Conservation (phyloP, 2,888 invertebrate species). For the Phyllotreta striolata region DNA sequence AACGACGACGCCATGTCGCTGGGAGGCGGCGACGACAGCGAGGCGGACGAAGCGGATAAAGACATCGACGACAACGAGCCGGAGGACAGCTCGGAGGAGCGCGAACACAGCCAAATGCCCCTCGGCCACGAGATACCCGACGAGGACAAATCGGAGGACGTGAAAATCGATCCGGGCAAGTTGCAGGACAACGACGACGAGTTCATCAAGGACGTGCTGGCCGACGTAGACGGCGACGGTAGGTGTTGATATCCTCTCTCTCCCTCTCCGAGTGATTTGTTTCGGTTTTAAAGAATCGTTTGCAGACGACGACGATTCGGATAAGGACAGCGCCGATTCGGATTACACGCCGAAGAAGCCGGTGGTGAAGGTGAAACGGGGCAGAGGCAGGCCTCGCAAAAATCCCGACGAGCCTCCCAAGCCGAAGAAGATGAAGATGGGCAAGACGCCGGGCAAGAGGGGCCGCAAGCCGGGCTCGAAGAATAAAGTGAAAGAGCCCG, state of each 20-base stretch:
- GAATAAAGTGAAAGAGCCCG: constrained; percentile 40
- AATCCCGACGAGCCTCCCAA: constrained; percentile 43
- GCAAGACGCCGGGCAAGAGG: constrained; percentile 38
- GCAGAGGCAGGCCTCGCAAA: constrained; percentile 57
- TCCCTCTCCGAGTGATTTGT: too few relatives aligned
- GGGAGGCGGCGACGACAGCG: constrained; percentile 28
- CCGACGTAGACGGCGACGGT: constrained; percentile 35
- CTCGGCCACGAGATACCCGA: constrained; percentile 17
- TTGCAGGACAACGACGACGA: constrained; percentile 25
- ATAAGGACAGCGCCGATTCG: constrained; percentile 53
- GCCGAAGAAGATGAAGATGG: constrained; percentile 26
- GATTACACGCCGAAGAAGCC: constrained; percentile 56
- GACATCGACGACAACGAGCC: constrained; percentile 16
- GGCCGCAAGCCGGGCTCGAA: constrained; percentile 47
- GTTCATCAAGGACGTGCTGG: constrained; percentile 26
- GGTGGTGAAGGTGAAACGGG: constrained; percentile 37
- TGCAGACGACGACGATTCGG: constrained; percentile 36
- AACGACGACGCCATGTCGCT: constrained; percentile 4
- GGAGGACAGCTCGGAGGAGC: constrained; percentile 20
- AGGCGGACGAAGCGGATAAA: constrained; percentile 29
- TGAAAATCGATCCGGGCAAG: constrained; percentile 28
- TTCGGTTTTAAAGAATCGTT: not conserved
- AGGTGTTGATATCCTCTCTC: not conserved
- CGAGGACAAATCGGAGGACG: constrained; percentile 29
- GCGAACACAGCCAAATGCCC: constrained; percentile 23